Base-by-base conservation (phyloP, 1,140 invertebrate genomes). In the Pygmarrhopalites habei region DNA sequence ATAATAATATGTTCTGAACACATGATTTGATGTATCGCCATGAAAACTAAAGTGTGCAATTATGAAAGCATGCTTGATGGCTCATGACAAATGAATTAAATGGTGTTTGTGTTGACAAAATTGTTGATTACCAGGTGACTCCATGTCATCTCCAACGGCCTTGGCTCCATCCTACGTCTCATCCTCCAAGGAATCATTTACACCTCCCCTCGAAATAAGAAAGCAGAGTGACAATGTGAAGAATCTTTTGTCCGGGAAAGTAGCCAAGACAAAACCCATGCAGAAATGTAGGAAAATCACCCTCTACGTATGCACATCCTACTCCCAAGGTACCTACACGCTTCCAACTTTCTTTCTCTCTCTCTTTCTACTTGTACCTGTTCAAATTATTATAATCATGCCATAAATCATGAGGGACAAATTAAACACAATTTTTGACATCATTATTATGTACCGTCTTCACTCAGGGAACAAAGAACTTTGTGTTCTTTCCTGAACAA, bases 221-320 rank as follows among this genome's bases (percentile, higher is more conserved):
- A 74, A 79, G 64, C 73, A 85, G 55, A 78, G 77, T 0, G 79
- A 80, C 23, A 79, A 80, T 55, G 75, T 79, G 29, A 74, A 78
- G 19, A 75, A 77, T 61, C 76, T 35, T 35, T 35, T 35, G 5
- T 35, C 5, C 32, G 15, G 32, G 15, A n/a, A n/a, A 63, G 74
- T 82, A 0, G 76, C 76, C 14, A 68, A 59, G 47, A 65, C 52
- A n/a, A 70, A 70, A 57, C 70, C 72, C 10, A 64, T 70, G 7
- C 56, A 64, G 1, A 73, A 72, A 78, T 78, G 10, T 12, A 79
- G 80, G 21, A 86, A 82, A 72, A 82, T 86, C 72, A 80, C 84
- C 32, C 79, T 86, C 39, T 86, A 85, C 68, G 79, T 85, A 1
- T 84, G 82, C 65, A 83, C 83, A 19, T 82, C 84, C 3, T 83